These are phyloP conservation scores for Todiramphus saurophagus DNA, from an alignment of 2,113 vertebrate species.

Conservation along the genomic window DNA sequence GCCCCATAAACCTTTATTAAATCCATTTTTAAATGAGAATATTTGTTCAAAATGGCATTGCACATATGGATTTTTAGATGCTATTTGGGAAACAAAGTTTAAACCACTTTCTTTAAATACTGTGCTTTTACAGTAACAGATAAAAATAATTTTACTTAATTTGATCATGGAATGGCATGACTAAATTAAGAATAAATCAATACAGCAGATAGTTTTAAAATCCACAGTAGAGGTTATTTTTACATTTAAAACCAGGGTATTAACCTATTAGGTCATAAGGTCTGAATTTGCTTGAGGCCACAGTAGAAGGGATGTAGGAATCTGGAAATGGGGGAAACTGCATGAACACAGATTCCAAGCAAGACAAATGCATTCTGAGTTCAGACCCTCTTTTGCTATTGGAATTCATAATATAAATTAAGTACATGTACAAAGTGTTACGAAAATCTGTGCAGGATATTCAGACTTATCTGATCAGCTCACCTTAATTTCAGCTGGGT, in stretches of 20 bases:
- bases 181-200: constrained; percentile 35
- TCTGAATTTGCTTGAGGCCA: not conserved
- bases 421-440: not conserved
- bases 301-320: not conserved
- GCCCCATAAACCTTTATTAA: not conserved
- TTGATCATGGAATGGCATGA: not conserved
- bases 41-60: not conserved
- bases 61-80: not conserved
- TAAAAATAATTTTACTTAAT: constrained; percentile 31
- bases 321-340: not conserved
- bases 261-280: not conserved
- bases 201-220: not conserved
- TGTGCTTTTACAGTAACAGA: not conserved
- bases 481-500: not conserved
- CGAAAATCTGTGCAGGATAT: not conserved
- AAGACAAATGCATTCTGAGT: not conserved
- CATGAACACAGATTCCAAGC: not conserved
- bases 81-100: not conserved
- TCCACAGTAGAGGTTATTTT: not conserved
- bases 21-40: not conserved
- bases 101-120: constrained; percentile 25
- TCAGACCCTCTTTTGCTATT: not conserved
- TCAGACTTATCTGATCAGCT: not conserved
- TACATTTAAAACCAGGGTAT: not conserved
- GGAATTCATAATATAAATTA: not conserved